Evolutionary conservation across 2,888 invertebrate species (phyloP).

Genomic region (Polymixis lichenea): DNA sequence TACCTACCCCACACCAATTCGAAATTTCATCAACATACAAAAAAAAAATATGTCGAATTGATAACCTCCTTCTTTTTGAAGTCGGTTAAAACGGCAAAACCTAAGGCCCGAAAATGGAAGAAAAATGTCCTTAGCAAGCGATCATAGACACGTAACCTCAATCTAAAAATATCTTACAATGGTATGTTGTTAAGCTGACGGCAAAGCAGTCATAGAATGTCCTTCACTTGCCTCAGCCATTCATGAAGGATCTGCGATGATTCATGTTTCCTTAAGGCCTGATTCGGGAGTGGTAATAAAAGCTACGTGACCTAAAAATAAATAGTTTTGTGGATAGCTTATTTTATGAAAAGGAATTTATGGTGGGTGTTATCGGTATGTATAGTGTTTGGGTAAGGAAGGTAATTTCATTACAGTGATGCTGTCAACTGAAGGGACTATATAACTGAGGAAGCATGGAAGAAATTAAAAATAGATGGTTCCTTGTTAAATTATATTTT

Average conservation of each 20-base stretch:
- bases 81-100: not conserved
- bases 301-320: slow-evolving; percentile 19
- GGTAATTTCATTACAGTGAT: not conserved
- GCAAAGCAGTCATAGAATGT: not conserved
- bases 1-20: too few species aligned
- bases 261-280: slow-evolving; percentile 28
- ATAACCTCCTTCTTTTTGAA: too few species aligned
- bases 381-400: not conserved
- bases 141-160: not conserved
- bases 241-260: slow-evolving; percentile 29
- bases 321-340: not conserved
- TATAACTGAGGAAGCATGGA: not conserved
- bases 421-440: not conserved
- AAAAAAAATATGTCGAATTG: too few species aligned
- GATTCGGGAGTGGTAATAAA: slow-evolving; percentile 28
- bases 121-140: not conserved
- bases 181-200: slow-evolving; percentile 7
- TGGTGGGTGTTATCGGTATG: not conserved
- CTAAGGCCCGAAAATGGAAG: not conserved
- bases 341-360: slow-evolving; percentile 7
- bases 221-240: slow-evolving; percentile 21
- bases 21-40: too few species aligned
- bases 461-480: not conserved
- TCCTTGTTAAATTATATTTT: not conserved
- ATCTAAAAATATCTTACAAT: not conserved